phyloP scores from a whole-genome alignment of 2,797 vertebrate genomes.

The Tympanoctomys barrerae region DNA sequence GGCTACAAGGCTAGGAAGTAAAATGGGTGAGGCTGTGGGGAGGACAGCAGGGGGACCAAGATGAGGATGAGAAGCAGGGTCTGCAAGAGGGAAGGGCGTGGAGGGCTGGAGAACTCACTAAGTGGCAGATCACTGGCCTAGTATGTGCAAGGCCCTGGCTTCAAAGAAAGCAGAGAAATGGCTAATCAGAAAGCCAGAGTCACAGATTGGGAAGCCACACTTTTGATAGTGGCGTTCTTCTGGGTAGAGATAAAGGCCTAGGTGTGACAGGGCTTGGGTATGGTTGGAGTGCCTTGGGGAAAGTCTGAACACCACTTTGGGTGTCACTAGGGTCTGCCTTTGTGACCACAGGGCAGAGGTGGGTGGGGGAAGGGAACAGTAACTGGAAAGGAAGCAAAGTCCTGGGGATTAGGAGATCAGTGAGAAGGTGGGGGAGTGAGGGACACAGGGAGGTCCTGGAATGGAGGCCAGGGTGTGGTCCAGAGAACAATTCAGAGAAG shows the following conservation, averaged over 20 bases:
- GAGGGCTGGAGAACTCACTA: neutral
- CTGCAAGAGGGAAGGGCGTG: neutral
- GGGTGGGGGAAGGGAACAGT: neutral
- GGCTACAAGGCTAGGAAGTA: neutral
- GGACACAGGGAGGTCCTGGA: neutral
- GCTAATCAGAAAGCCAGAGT: neutral
- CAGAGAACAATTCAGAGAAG: neutral
- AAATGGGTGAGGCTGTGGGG: neutral
- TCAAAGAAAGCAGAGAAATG: conserved; percentile 25
- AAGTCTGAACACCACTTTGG: neutral
- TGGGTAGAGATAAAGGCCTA: conserved; percentile 21
- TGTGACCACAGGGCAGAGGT: neutral
- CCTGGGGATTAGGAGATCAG: neutral
- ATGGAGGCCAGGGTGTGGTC: neutral
- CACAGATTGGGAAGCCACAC: neutral
- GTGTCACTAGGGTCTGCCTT: neutral
- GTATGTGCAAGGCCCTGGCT: neutral
- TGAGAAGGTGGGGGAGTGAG: neutral
- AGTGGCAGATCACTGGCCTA: neutral
- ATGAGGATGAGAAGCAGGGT: neutral
- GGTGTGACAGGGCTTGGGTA: neutral
- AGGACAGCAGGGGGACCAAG: neutral
- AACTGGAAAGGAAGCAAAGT: neutral
- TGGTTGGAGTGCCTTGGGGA: neutral
- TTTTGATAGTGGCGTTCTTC: conserved; percentile 47